phyloP scores from a whole-genome alignment of 2,888 invertebrate species.

The Siphonodentalium dalli region DNA sequence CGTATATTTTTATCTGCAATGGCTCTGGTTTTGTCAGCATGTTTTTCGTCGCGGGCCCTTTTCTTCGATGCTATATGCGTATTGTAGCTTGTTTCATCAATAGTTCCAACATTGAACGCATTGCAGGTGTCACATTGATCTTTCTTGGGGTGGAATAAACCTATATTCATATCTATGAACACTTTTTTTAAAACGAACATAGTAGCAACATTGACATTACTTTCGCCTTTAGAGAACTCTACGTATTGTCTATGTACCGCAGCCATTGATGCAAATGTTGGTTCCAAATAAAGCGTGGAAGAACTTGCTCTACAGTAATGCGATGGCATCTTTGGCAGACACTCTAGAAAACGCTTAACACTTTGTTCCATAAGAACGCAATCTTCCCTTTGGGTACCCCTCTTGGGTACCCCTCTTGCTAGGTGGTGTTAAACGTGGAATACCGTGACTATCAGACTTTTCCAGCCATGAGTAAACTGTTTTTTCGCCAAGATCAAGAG shows the following conservation, averaged over 20 bases:
- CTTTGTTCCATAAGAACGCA: constrained; percentile 3
- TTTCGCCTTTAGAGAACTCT: not conserved
- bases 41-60: constrained; percentile 6
- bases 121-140: constrained; percentile 20
- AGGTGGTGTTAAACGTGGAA: too few species aligned
- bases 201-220: constrained; percentile 2
- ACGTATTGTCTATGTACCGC: constrained; percentile 10
- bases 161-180: constrained; percentile 17
- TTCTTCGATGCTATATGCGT: constrained; percentile 13
- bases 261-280: constrained; percentile 12
- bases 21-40: constrained; percentile 12
- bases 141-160: constrained; percentile 17
- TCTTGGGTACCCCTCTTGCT: too few species aligned
- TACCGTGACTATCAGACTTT: too few species aligned
- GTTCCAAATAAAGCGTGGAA: constrained; percentile 22
- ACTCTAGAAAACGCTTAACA: constrained; percentile 8
- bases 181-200: constrained; percentile 10
- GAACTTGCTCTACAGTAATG: constrained; percentile 25
- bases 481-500: too few species aligned
- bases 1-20: constrained; percentile 9
- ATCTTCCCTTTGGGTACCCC: too few species aligned
- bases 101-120: constrained; percentile 4
- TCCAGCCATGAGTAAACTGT: too few species aligned
- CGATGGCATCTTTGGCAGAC: constrained; percentile 21
- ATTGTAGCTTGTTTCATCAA: constrained; percentile 9